Percentiles rank a stretch among this genome's conserved stretches.
These are phyloP conservation scores for Microtus pennsylvanicus DNA, from an alignment of 2,113 vertebrate genomes.

Conservation along the genomic window DNA sequence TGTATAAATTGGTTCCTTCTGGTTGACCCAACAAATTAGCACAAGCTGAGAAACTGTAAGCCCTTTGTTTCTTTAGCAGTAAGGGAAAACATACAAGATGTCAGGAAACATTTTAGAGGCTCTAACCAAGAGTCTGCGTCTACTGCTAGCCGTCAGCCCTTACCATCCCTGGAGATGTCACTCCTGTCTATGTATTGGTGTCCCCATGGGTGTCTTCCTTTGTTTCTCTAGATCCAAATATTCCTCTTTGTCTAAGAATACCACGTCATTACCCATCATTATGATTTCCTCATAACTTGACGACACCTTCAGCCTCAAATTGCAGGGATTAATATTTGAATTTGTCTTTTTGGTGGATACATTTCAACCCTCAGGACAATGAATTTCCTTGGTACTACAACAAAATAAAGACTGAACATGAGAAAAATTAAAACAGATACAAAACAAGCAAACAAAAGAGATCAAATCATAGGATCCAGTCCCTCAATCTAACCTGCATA, in stretches of 20 bases:
- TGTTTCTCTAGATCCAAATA: not conserved
- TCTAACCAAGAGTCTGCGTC: not conserved
- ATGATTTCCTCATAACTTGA: not conserved
- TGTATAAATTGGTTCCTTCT: not conserved
- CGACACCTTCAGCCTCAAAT: not conserved
- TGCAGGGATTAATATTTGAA: not conserved
- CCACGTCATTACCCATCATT: not conserved
- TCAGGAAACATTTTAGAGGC: not conserved
- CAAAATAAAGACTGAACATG: slow-evolving; percentile 16
- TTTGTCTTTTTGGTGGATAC: not conserved
- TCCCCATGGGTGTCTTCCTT: not conserved
- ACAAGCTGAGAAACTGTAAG: not conserved
- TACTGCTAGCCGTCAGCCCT: not conserved
- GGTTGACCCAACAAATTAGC: slow-evolving; percentile 11
- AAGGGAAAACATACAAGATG: not conserved
- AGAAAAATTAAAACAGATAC: not conserved
- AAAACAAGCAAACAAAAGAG: not conserved
- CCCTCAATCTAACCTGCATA: not conserved
- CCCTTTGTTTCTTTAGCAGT: not conserved
- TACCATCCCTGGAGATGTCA: not conserved
- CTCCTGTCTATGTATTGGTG: not conserved
- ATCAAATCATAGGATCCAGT: not conserved
- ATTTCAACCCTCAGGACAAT: not conserved
- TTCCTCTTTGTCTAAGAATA: not conserved
- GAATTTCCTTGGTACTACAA: not conserved